Evolutionary conservation across 2,888 invertebrate species (phyloP).

Genomic region (Ctena decussata): DNA sequence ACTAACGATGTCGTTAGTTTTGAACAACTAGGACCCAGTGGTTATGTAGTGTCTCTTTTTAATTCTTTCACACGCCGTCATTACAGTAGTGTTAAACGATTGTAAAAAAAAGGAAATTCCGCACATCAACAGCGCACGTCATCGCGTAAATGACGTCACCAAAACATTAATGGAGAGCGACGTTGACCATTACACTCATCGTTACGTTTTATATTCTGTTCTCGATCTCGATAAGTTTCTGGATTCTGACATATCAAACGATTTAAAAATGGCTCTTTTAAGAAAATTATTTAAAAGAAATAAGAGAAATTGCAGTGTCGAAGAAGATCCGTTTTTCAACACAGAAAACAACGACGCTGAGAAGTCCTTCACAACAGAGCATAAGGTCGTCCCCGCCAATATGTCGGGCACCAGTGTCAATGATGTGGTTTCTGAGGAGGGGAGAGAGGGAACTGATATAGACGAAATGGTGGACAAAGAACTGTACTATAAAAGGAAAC

Average conservation of each 20-base stretch:
- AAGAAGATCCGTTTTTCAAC: background rate
- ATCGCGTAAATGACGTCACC: background rate
- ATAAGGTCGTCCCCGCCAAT: background rate
- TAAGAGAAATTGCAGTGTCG: background rate
- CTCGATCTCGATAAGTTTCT: background rate
- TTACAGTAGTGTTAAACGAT: too few species aligned
- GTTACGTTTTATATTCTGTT: background rate
- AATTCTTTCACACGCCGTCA: too few species aligned
- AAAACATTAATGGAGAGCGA: constrained; percentile 11
- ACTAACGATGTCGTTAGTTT: too few species aligned
- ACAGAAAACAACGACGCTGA: too few species aligned
- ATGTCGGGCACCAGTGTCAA: background rate
- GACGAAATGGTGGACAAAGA: background rate
- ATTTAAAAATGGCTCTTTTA: background rate
- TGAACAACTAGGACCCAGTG: too few species aligned
- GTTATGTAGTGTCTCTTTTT: too few species aligned
- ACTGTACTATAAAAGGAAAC: background rate
- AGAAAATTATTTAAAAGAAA: background rate
- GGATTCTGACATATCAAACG: background rate
- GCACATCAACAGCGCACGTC: too few species aligned
- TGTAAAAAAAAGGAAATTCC: too few species aligned
- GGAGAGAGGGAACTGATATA: background rate
- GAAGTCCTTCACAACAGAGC: too few species aligned
- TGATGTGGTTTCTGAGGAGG: background rate
- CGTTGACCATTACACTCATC: background rate